Percentiles rank a stretch among this genome's conserved stretches.
These are phyloP conservation scores for Psephotus haematonotus DNA, from an alignment of 2,113 vertebrate genomes.

Conservation along the genomic window DNA sequence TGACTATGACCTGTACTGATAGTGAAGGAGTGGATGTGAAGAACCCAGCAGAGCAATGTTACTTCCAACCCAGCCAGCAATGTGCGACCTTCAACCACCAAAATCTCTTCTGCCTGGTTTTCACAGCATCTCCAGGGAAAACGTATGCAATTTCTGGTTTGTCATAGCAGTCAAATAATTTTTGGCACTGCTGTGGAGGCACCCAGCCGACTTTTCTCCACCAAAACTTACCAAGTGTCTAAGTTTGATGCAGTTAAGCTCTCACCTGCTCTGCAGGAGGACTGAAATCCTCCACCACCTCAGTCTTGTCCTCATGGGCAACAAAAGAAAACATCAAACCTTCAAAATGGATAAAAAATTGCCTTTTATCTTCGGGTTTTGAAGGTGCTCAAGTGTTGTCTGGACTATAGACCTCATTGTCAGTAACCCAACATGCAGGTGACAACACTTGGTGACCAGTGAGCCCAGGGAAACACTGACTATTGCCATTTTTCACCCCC, in stretches of 20 bases:
- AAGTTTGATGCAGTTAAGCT: not conserved
- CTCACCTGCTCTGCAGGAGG: not conserved
- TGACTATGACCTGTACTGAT: not conserved
- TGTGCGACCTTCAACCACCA: not conserved
- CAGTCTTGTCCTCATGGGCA: not conserved
- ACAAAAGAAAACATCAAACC: not conserved
- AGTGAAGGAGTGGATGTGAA: not conserved
- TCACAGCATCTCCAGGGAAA: not conserved
- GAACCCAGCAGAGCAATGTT: not conserved
- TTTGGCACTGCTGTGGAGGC: not conserved
- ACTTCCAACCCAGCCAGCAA: not conserved
- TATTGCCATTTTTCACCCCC: not conserved
- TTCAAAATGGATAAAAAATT: not conserved
- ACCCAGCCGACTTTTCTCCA: not conserved
- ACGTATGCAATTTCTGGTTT: not conserved
- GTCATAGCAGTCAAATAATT: not conserved
- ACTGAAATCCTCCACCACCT: not conserved
- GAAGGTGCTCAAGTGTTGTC: not conserved
- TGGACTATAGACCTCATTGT: not conserved
- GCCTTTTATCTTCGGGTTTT: not conserved
- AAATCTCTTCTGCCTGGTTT: not conserved
- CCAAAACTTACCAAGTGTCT: not conserved
- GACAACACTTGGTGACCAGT: rapidly evolving
- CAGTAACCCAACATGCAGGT: not conserved
- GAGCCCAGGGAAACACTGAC: not conserved